phyloP scores from a whole-genome alignment of 2,888 invertebrate genomes.

The Adineta ricciae region DNA sequence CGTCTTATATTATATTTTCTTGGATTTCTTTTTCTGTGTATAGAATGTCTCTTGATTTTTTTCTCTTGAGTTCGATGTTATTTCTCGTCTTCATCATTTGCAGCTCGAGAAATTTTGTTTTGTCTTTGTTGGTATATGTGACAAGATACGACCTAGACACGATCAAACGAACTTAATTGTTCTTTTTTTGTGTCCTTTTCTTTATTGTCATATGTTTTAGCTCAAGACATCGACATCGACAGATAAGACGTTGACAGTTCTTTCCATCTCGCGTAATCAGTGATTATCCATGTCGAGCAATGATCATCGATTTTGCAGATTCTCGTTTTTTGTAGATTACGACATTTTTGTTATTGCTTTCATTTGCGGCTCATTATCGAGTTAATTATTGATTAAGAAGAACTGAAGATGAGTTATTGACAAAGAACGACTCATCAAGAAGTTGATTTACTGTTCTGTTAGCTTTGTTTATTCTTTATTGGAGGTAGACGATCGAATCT shows the following conservation, averaged over 20 bases:
- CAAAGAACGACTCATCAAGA: neutral
- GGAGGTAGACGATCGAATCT: neutral
- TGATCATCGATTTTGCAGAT: neutral
- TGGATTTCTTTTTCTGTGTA: neutral
- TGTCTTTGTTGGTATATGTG: neutral
- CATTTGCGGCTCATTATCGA: neutral
- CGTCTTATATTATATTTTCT: neutral
- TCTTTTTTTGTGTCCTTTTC: neutral
- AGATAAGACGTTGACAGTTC: slow-evolving; percentile 9
- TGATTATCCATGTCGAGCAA: neutral
- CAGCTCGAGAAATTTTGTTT: neutral
- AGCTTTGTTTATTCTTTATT: neutral
- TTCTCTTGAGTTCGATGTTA: neutral
- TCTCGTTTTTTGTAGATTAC: neutral
- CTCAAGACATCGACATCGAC: neutral
- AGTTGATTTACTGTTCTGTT: neutral
- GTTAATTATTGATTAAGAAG: neutral
- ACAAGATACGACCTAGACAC: neutral
- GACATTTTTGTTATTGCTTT: neutral
- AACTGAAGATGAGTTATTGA: neutral
- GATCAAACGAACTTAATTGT: neutral
- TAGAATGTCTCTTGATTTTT: neutral
- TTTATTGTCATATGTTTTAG: neutral
- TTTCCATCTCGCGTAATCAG: neutral
- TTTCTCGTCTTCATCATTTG: neutral